These are phyloP conservation scores for Diplogasteroides magnus DNA, from an alignment of 1,140 invertebrate genomes.

Conservation along the genomic window DNA sequence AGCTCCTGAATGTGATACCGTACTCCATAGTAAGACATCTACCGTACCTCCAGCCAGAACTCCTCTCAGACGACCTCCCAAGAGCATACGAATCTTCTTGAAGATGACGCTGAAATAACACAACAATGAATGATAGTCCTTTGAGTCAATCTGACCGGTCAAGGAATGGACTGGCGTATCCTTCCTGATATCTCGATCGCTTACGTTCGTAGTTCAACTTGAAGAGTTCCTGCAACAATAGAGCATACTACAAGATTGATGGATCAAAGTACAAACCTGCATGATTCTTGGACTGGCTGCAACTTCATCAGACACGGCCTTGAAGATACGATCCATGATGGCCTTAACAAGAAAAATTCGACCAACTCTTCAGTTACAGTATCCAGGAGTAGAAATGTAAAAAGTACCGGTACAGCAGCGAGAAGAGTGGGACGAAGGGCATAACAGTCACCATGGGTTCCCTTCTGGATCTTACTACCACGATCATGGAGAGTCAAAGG, in stretches of 20 bases:
- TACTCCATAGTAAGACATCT: not conserved
- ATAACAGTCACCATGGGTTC: constrained; percentile 30
- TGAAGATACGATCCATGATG: constrained; percentile 32
- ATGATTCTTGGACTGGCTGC: constrained; percentile 28
- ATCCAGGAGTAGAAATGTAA: not conserved
- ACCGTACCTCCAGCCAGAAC: constrained; percentile 19
- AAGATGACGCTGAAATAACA: constrained; percentile 8
- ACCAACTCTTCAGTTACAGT: not conserved
- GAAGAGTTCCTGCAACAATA: constrained; percentile 13
- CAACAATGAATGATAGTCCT: not conserved
- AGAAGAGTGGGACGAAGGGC: constrained; percentile 27
- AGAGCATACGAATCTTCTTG: constrained; percentile 30
- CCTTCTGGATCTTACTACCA: constrained; percentile 25
- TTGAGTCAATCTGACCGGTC: not conserved
- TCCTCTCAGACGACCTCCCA: constrained; percentile 23
- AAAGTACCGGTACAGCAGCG: constrained; percentile 21
- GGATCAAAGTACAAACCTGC: constrained; percentile 2
- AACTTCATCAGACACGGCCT: constrained; percentile 30
- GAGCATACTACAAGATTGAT: not conserved
- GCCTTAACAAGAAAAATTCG: constrained; percentile 4
- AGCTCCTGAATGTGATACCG: constrained; percentile 1
- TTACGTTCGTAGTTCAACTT: constrained; percentile 30
- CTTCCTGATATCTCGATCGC: constrained; percentile 22
- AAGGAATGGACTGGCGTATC: constrained; percentile 32
- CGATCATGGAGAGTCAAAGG: constrained; percentile 29